A percentile compares a stretch with the other conserved stretches of the same genome.
Conservation (phyloP, 2,113 vertebrate species). For the Microcebus ravelobensis region DNA sequence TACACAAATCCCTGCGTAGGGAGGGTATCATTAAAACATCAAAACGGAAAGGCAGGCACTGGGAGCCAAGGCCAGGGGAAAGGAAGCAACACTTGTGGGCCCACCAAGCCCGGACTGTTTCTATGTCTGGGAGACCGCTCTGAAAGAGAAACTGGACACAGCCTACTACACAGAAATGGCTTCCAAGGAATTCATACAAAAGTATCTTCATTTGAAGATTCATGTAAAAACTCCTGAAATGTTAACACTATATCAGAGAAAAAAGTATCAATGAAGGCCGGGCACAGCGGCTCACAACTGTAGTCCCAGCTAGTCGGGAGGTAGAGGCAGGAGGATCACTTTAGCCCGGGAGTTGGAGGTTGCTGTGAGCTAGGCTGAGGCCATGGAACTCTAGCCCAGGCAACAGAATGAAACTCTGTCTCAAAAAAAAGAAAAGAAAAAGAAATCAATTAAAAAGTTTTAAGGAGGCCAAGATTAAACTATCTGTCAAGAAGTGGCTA, state of each 20-base stretch:
- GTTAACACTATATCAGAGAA: slow-evolving; percentile 15
- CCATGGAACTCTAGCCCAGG: too few relatives aligned
- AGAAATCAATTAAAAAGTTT: background rate
- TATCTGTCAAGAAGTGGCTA: background rate
- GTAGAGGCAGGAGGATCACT: too few relatives aligned
- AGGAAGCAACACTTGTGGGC: slow-evolving; percentile 49
- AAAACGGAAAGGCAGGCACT: slow-evolving; percentile 54
- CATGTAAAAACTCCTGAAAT: background rate
- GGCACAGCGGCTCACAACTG: too few relatives aligned
- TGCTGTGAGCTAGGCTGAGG: too few relatives aligned
- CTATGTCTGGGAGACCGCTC: background rate
- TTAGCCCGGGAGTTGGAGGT: too few relatives aligned
- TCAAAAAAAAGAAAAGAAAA: too few relatives aligned
- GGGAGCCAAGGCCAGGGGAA: slow-evolving; percentile 54
- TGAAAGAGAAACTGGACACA: slow-evolving; percentile 34
- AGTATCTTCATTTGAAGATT: slow-evolving; percentile 36
- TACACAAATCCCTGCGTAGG: slow-evolving; percentile 69
- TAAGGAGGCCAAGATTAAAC: background rate
- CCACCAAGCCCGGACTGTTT: slow-evolving; percentile 5
- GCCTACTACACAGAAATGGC: background rate
- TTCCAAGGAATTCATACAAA: slow-evolving; percentile 23
- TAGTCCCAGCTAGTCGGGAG: too few relatives aligned
- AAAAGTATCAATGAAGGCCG: background rate
- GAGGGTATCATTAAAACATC: slow-evolving; percentile 66
- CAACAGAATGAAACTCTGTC: too few relatives aligned